These are phyloP conservation scores for Aix galericulata DNA, from an alignment of 2,113 vertebrate species.

Conservation along the genomic window DNA sequence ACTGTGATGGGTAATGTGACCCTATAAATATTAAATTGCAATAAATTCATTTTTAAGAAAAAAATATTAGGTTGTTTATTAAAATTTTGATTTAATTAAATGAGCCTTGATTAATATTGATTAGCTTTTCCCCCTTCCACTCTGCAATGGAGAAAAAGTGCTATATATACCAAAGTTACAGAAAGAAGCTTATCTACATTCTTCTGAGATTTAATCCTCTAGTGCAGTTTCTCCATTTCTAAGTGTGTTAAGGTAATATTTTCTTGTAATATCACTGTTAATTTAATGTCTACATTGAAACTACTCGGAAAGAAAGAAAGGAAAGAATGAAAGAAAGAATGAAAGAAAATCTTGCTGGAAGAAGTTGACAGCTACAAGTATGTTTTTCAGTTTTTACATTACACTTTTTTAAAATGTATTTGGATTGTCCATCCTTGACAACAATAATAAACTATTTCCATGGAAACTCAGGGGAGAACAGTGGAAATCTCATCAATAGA, in stretches of 20 bases:
- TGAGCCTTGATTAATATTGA: neutral
- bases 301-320: neutral
- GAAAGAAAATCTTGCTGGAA: neutral
- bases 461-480: slow-evolving; percentile 53
- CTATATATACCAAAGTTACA: neutral
- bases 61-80: neutral
- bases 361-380: neutral
- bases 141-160: neutral
- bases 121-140: neutral
- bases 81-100: neutral
- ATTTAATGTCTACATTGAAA: neutral
- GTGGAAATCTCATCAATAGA: neutral
- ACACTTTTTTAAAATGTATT: slow-evolving; percentile 26
- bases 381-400: slow-evolving; percentile 35
- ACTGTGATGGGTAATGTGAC: neutral
- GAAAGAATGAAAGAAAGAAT: neutral
- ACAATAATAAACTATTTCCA: slow-evolving; percentile 70
- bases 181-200: neutral
- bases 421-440: slow-evolving; percentile 47
- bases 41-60: neutral
- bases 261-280: neutral
- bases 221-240: neutral
- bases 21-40: neutral
- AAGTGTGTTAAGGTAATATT: neutral
- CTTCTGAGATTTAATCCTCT: neutral